Conservation (phyloP, 2,797 vertebrate genomes). For the Poeciliopsis infans region DNA sequence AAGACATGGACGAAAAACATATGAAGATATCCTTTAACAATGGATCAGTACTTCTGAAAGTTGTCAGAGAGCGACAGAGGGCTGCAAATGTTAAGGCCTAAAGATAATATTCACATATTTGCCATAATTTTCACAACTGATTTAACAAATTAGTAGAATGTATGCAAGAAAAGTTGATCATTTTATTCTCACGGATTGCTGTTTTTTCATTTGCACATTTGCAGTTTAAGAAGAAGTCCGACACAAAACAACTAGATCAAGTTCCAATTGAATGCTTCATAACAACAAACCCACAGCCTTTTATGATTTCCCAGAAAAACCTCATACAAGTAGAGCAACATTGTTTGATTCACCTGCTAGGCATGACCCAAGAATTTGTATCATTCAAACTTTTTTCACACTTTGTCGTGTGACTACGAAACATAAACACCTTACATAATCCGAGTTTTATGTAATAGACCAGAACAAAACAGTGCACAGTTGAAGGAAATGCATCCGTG, state of each 20-base stretch:
- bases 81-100: background rate
- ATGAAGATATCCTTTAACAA: background rate
- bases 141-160: background rate
- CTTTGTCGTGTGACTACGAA: background rate
- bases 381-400: background rate
- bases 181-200: background rate
- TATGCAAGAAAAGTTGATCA: background rate
- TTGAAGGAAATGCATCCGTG: background rate
- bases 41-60: background rate
- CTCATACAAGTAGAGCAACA: background rate
- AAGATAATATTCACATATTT: background rate
- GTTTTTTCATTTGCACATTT: background rate
- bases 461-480: background rate
- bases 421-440: background rate
- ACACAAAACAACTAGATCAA: background rate
- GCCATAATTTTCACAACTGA: background rate
- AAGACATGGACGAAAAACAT: background rate
- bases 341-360: background rate
- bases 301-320: background rate
- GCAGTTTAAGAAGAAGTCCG: background rate
- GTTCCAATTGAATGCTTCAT: background rate
- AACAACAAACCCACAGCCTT: background rate
- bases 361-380: background rate
- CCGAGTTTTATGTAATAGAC: background rate
- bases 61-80: background rate